Evolutionary conservation across 2,888 invertebrate genomes (phyloP).

Genomic region (Clunio marinus): DNA sequence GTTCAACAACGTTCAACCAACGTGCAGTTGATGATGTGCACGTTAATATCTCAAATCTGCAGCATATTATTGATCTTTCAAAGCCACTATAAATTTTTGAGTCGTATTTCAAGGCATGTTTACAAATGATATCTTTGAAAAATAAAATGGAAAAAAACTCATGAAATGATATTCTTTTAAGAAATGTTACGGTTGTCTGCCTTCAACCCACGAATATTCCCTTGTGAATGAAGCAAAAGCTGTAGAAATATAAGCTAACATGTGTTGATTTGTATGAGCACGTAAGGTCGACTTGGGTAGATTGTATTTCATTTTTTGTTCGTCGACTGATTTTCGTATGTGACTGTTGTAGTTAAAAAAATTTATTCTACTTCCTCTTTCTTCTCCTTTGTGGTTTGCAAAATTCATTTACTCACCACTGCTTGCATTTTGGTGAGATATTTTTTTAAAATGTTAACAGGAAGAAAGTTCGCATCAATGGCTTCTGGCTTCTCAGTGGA

Average conservation of each 20-base stretch:
- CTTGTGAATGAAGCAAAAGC: too few species aligned
- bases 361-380: conserved; percentile 4
- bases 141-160: too few species aligned
- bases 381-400: conserved; percentile 2
- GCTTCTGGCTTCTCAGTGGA: not conserved
- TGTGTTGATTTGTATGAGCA: conserved; percentile 19
- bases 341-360: conserved; percentile 1
- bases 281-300: not conserved
- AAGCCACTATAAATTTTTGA: not conserved
- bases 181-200: too few species aligned
- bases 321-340: not conserved
- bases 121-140: too few species aligned
- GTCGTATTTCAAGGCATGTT: not conserved
- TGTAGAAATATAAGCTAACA: conserved; percentile 5
- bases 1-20: too few species aligned
- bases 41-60: not conserved
- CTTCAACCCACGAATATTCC: too few species aligned
- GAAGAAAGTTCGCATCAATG: not conserved
- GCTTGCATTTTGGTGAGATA: not conserved
- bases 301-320: conserved; percentile 18
- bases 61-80: conserved; percentile 5
- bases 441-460: not conserved
- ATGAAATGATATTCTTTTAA: too few species aligned
- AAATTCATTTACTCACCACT: conserved; percentile 19
- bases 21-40: not conserved